Conservation (phyloP, 2,113 vertebrate species). For the Monarcha castaneiventris region DNA sequence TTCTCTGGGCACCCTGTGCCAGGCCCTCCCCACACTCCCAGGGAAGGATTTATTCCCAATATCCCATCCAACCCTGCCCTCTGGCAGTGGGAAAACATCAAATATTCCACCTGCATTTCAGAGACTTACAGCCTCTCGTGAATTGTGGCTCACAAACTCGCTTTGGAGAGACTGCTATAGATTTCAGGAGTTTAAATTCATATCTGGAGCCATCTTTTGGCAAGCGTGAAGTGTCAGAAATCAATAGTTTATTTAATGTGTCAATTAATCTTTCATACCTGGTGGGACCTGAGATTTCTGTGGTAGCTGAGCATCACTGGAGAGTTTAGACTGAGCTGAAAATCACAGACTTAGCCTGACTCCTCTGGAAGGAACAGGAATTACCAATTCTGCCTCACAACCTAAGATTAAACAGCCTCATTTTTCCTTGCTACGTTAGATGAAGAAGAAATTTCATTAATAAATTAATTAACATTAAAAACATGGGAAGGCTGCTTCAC, state of each 20-base stretch:
- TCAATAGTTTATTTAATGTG: slow-evolving; percentile 65
- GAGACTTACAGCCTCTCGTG: background rate
- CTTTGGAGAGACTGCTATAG: slow-evolving; percentile 10
- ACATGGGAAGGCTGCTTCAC: background rate
- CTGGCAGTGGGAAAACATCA: background rate
- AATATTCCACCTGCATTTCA: background rate
- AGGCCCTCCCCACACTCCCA: background rate
- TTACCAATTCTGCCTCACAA: background rate
- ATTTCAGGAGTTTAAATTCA: slow-evolving; percentile 34
- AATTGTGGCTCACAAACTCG: background rate
- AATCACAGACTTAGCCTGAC: background rate
- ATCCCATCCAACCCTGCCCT: background rate
- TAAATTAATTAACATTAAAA: background rate
- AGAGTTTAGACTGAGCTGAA: background rate
- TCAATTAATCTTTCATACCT: slow-evolving; percentile 45
- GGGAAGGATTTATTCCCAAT: background rate
- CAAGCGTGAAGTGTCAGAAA: slow-evolving; percentile 42
- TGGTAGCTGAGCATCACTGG: background rate
- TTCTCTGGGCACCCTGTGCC: background rate
- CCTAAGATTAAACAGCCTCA: background rate
- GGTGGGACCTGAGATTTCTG: background rate
- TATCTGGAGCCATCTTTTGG: slow-evolving; percentile 40
- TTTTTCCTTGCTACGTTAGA: too few relatives aligned
- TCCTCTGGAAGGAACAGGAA: background rate
- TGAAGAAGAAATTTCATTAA: background rate